A percentile compares a stretch with the other conserved stretches of the same genome.
phyloP scores from a whole-genome alignment of 92 coral and sea anemone species.

The Muricea muricata region DNA sequence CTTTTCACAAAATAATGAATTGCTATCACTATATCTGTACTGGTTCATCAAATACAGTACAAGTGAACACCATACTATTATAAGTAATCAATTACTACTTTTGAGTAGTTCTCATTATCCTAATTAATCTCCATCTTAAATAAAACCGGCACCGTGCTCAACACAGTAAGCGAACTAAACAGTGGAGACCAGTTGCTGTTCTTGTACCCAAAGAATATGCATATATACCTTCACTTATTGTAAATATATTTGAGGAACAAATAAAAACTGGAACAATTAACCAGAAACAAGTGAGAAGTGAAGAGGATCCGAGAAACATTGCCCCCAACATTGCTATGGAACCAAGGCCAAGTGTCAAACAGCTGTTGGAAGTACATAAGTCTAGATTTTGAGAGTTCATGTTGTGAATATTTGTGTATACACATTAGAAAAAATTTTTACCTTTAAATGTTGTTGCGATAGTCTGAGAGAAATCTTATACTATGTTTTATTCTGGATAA shows the following conservation, averaged over 20 bases:
- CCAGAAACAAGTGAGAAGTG: background rate
- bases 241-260: background rate
- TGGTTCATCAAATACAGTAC: background rate
- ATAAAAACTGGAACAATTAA: background rate
- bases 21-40: background rate
- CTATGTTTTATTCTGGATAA: too few relatives aligned
- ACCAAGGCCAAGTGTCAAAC: constrained; percentile 1
- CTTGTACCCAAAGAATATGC: constrained; percentile 1
- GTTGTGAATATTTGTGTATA: too few relatives aligned
- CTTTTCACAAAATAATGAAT: background rate
- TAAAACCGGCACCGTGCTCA: background rate
- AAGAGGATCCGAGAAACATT: constrained; percentile 33
- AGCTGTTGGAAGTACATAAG: constrained; percentile 1
- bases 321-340: background rate
- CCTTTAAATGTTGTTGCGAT: too few relatives aligned
- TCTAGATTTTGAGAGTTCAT: constrained; percentile 19
- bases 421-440: too few relatives aligned
- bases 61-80: too few relatives aligned
- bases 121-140: background rate
- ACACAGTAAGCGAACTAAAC: constrained; percentile 20
- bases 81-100: too few relatives aligned
- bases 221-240: constrained; percentile 8
- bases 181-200: background rate
- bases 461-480: too few relatives aligned
- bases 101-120: too few relatives aligned